Conservation (phyloP, 2,888 invertebrate genomes). For the Osmoderma eremita region DNA sequence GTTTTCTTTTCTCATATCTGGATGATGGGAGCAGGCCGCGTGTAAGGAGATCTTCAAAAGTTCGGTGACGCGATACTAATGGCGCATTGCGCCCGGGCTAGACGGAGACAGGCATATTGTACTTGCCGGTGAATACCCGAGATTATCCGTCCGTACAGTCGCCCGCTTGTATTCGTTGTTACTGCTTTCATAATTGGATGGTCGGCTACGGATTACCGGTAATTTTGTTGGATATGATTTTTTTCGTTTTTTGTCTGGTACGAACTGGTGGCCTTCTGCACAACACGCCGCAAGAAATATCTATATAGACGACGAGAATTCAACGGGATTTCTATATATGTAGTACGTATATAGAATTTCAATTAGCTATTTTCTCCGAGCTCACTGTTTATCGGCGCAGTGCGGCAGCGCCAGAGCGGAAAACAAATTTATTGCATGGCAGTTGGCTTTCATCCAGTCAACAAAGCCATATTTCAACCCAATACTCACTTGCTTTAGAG, state of each 20-base stretch:
- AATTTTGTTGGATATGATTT: slow-evolving; percentile 27
- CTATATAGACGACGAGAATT: slow-evolving; percentile 10
- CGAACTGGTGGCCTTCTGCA: slow-evolving; percentile 4
- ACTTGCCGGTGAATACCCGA: slow-evolving; percentile 20
- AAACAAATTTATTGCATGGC: slow-evolving; percentile 13
- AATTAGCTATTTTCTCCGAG: slow-evolving; percentile 10
- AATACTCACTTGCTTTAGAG: too few species aligned
- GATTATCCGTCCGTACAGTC: slow-evolving; percentile 21
- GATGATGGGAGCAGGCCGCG: slow-evolving; percentile 31
- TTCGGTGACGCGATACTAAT: slow-evolving; percentile 29
- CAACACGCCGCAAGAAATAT: slow-evolving; percentile 19
- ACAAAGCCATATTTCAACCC: slow-evolving; percentile 16
- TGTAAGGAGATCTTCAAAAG: slow-evolving; percentile 31
- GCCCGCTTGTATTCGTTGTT: slow-evolving; percentile 31
- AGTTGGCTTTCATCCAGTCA: neutral
- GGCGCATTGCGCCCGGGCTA: neutral
- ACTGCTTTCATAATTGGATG: slow-evolving; percentile 37
- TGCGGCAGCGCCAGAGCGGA: neutral
- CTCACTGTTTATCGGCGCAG: neutral
- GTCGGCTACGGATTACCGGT: slow-evolving; percentile 24
- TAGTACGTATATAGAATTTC: slow-evolving; percentile 11
- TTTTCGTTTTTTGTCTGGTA: slow-evolving; percentile 3
- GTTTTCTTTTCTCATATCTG: slow-evolving; percentile 40
- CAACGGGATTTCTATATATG: neutral
- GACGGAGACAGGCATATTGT: slow-evolving; percentile 24